These are phyloP conservation scores for Peromyscus maniculatus DNA, from an alignment of 2,113 vertebrate species.

Conservation along the genomic window DNA sequence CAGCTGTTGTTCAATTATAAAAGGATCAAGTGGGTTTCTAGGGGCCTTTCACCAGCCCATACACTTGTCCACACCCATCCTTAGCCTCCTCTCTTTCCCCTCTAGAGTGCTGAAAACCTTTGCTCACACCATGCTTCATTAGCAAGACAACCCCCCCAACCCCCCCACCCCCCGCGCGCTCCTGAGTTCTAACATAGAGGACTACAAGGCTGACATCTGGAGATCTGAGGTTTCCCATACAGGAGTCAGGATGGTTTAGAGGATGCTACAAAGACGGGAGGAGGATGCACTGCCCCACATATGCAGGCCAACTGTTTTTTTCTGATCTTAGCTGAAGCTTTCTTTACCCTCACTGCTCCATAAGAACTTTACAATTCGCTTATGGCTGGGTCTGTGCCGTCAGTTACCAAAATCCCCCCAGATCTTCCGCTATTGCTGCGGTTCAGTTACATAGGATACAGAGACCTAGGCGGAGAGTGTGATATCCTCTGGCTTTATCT, in stretches of 20 bases:
- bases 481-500: neutral
- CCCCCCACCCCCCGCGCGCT: neutral
- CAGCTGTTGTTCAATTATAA: neutral
- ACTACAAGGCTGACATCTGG: neutral
- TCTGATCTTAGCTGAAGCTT: neutral
- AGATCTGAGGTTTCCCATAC: neutral
- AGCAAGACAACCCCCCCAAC: neutral
- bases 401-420: neutral
- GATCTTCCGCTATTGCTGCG: neutral
- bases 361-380: constrained; percentile 20
- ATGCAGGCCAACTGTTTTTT: constrained; percentile 6
- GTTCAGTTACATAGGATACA: neutral
- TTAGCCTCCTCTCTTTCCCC: neutral
- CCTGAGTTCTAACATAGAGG: neutral
- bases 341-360: neutral
- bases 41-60: neutral
- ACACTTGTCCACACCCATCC: neutral
- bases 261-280: neutral
- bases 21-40: neutral
- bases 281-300: neutral
- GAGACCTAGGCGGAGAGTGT: neutral
- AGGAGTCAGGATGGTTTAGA: neutral
- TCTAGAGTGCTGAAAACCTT: neutral
- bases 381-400: neutral
- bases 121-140: neutral